A percentile compares a stretch with the other conserved stretches of the same genome.
These are phyloP conservation scores for Dioctria rufipes DNA, from an alignment of 2,888 invertebrate genomes.

Conservation along the genomic window DNA sequence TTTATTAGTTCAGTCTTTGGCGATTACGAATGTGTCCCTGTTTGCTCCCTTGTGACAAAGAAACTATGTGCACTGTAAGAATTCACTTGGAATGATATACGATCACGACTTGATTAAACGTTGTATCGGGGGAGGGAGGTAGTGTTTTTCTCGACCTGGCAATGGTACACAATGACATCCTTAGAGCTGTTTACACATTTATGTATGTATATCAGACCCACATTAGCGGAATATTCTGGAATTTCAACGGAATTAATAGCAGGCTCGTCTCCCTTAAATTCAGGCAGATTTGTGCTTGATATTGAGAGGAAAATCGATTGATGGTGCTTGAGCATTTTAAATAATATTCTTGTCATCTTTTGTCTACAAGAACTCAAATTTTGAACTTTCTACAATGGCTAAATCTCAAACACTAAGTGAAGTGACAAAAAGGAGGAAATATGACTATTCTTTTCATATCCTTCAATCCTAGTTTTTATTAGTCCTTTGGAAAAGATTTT, in stretches of 20 bases:
- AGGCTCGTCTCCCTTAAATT: conserved; percentile 31
- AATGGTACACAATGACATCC: conserved; percentile 27
- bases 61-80: conserved; percentile 41
- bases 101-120: conserved; percentile 54
- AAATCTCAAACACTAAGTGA: not conserved
- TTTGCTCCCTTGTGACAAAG: not conserved
- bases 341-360: conserved; percentile 12
- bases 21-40: conserved; percentile 26
- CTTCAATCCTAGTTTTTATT: not conserved
- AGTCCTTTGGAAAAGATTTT: not conserved
- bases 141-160: not conserved
- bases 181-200: conserved; percentile 48
- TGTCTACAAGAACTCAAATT: conserved; percentile 5
- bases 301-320: conserved; percentile 44
- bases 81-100: conserved; percentile 58
- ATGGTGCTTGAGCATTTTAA: conserved; percentile 10
- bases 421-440: too few relatives aligned
- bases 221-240: conserved; percentile 50
- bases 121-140: conserved; percentile 17
- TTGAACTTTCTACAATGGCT: conserved; percentile 20
- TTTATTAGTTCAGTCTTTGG: conserved; percentile 55
- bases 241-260: conserved; percentile 50
- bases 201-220: conserved; percentile 36
- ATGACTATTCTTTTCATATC: not conserved
- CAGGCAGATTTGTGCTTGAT: conserved; percentile 33